Evolutionary conservation across 1,140 invertebrate genomes (phyloP).

Genomic region (Ditylenchus dipsaci): DNA sequence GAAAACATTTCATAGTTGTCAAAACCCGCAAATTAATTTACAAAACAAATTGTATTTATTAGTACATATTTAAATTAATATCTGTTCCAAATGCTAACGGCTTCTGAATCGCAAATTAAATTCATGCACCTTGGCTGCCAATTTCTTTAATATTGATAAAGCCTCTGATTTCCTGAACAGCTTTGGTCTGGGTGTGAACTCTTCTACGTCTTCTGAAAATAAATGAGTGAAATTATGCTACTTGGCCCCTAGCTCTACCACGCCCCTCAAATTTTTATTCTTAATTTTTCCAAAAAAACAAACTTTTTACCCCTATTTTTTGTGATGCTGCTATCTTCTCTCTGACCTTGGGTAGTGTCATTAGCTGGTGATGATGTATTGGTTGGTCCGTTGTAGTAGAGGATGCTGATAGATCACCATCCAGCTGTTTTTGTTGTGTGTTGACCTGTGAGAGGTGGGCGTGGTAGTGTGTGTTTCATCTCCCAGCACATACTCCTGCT

Average conservation of each 20-base stretch:
- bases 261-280: neutral
- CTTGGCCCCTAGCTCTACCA: slow-evolving; percentile 7
- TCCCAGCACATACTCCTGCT: neutral
- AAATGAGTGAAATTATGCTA: neutral
- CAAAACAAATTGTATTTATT: slow-evolving; percentile 6
- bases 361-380: neutral
- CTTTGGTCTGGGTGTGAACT: neutral
- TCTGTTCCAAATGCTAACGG: neutral
- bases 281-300: too few species aligned
- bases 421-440: neutral
- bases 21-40: neutral
- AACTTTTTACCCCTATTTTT: too few species aligned
- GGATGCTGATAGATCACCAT: neutral
- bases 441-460: neutral
- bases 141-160: slow-evolving; percentile 35
- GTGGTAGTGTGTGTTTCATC: neutral
- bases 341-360: neutral
- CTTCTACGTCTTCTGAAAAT: neutral
- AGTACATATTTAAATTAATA: neutral
- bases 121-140: slow-evolving; percentile 45
- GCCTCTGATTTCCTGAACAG: neutral
- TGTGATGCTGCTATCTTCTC: neutral
- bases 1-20: too few species aligned
- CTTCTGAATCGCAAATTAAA: slow-evolving; percentile 41
- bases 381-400: neutral